These are phyloP conservation scores for Creontiades dilutus DNA, from an alignment of 2,888 invertebrate species.

Conservation along the genomic window DNA sequence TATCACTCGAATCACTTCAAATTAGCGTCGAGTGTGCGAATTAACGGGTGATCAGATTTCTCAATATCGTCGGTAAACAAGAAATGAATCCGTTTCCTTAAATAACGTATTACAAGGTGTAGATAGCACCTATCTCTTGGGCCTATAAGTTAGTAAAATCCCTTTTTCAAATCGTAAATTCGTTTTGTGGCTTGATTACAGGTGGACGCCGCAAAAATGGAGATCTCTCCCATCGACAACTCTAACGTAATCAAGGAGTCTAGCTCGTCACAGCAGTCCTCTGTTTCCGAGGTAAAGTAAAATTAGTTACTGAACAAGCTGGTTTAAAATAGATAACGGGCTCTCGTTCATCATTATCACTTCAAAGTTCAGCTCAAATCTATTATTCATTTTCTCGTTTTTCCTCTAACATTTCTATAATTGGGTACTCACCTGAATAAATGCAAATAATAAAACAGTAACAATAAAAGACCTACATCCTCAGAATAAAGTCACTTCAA, in stretches of 20 bases:
- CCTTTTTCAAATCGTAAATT: neutral
- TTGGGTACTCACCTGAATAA: too few species aligned
- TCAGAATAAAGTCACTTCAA: too few species aligned
- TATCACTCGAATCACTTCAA: neutral
- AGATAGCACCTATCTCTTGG: conserved; percentile 24
- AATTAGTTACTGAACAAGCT: too few species aligned
- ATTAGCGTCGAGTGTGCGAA: neutral
- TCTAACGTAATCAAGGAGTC: conserved; percentile 72
- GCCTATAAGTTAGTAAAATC: neutral
- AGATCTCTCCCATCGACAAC: conserved; percentile 66
- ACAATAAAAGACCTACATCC: too few species aligned
- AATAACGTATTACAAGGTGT: neutral
- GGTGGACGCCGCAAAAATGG: conserved; percentile 68
- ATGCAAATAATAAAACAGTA: too few species aligned
- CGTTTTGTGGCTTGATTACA: conserved; percentile 41
- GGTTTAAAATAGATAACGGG: too few species aligned
- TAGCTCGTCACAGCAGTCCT: conserved; percentile 64
- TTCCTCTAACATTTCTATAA: too few species aligned
- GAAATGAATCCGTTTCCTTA: conserved; percentile 17
- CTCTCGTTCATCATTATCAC: too few species aligned
- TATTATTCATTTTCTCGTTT: too few species aligned
- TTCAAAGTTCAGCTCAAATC: too few species aligned
- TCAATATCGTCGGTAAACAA: neutral
- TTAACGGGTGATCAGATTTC: neutral
- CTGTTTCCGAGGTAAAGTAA: conserved; percentile 71